Percentiles rank a stretch among this genome's conserved stretches.
phyloP scores from a whole-genome alignment of 2,888 invertebrate genomes.

The Epinotia demarniana region DNA sequence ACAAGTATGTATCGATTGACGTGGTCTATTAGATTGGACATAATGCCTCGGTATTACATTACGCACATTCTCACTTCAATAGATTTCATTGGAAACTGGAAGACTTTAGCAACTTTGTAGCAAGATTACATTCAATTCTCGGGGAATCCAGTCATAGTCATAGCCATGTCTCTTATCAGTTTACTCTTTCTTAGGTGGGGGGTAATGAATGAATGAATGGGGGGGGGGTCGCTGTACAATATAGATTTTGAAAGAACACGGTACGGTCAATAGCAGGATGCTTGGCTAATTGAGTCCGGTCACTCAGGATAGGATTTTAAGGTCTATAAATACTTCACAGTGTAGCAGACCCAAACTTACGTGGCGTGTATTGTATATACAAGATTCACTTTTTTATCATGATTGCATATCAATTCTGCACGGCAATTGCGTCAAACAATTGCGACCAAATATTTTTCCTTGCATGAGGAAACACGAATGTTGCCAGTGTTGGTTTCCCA shows the following conservation, averaged over 20 bases:
- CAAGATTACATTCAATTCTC: neutral
- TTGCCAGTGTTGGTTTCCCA: conserved; percentile 20
- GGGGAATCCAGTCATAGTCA: neutral
- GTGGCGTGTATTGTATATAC: neutral
- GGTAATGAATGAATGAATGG: too few species aligned
- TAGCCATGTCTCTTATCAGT: neutral
- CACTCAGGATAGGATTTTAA: too few species aligned
- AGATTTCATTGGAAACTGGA: conserved; percentile 20
- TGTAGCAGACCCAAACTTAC: too few species aligned
- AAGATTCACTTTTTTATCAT: neutral
- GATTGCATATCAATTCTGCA: neutral
- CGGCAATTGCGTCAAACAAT: neutral
- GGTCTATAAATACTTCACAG: too few species aligned
- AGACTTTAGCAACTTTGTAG: conserved; percentile 12
- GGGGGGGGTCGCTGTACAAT: too few species aligned
- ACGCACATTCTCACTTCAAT: conserved; percentile 32
- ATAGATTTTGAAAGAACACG: too few species aligned
- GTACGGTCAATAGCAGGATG: too few species aligned
- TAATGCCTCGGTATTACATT: conserved; percentile 19
- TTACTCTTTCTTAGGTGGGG: too few species aligned
- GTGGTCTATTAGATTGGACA: conserved; percentile 32
- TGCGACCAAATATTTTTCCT: conserved; percentile 23
- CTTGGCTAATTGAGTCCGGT: too few species aligned
- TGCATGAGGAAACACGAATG: neutral
- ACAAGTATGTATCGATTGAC: conserved; percentile 28